Base-by-base conservation (phyloP, 1,140 invertebrate species). In the Aphelenchoides avenae region DNA sequence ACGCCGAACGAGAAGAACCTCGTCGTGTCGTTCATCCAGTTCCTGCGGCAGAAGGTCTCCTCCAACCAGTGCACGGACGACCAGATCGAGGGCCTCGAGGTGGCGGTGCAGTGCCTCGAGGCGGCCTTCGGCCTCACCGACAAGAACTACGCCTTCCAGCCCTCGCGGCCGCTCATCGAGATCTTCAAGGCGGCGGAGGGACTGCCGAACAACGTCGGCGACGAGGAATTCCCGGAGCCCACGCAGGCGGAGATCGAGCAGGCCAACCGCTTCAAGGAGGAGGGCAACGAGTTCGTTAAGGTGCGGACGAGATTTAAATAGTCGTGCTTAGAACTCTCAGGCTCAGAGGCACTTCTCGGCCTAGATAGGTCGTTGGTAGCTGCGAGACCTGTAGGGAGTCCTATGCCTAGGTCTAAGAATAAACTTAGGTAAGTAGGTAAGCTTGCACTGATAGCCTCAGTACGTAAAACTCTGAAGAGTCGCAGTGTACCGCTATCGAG, bases 81-180 rank as follows among this genome's bases (percentile, higher is more conserved):
- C 37, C 74, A 77, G 26, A 60, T 68, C 15, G 72, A 77, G 39
- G 68, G 54, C 15, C 47, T 75, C 36, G 72, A 75, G 56, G 72
- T 75, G 44, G 70, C 73, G 11, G 57, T 77, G n/a, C 72, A 75
- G 39, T 75, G 71, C 36, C 56, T 75, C 11, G 72, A 75, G 36
- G 57, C 50, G 29, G 75, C 72, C 5, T 75, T 75, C 39, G 46
- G 29, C 20, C 44, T 75, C 5, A 62, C 55, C n/a, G 72, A 75
- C 50, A 61, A 60, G 24, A 68, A 75, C 22, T 75, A 75, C 36
- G 72, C 72, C 29, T 75, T 75, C 52, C 72, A 75, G 52, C 73
- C 72, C 9, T 56, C 64, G 1, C 68, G 67, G 27, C 60, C 74
- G n/a, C 54, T 75, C 13, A 47, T 77, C 5, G 70, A 76, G 7